Percentiles rank a stretch among this genome's conserved stretches.
Conservation (phyloP, 1,140 invertebrate genomes). For the Artemia franciscana region DNA sequence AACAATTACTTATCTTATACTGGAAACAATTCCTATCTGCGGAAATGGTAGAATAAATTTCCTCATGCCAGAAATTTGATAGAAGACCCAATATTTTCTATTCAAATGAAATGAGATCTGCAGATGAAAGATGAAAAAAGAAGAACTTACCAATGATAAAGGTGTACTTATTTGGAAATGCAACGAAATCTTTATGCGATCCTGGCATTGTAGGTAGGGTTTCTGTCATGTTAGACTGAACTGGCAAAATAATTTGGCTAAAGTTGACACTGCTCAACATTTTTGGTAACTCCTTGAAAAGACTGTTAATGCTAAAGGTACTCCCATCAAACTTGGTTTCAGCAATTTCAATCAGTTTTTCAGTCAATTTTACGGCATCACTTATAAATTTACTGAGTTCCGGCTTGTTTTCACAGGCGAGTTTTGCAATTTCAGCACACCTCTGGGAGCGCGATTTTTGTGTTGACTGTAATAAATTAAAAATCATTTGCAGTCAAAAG, state of each 20-base stretch:
- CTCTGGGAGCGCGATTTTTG: conserved; percentile 43
- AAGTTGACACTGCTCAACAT: conserved; percentile 41
- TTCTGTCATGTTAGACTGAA: conserved; percentile 49
- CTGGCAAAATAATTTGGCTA: conserved; percentile 62
- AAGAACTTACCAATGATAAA: neutral
- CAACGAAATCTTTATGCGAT: conserved; percentile 26
- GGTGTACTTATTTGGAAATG: conserved; percentile 32
- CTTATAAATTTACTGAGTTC: conserved; percentile 35
- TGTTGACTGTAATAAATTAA: conserved; percentile 33
- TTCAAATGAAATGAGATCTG: neutral
- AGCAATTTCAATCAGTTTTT: conserved; percentile 56
- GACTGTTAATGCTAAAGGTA: conserved; percentile 32
- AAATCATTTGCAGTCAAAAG: neutral
- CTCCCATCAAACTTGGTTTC: conserved; percentile 11
- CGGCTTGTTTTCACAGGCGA: conserved; percentile 31
- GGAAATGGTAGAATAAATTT: too few relatives aligned
- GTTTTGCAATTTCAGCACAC: conserved; percentile 50
- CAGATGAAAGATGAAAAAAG: neutral
- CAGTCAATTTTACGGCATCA: conserved; percentile 54
- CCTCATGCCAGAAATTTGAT: too few relatives aligned
- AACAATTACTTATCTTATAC: too few relatives aligned
- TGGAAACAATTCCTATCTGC: too few relatives aligned
- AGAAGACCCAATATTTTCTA: too few relatives aligned
- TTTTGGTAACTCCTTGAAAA: conserved; percentile 39
- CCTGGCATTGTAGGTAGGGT: conserved; percentile 32